These are phyloP conservation scores for Bombus fervidus DNA, from an alignment of 1,140 invertebrate species.

Conservation along the genomic window DNA sequence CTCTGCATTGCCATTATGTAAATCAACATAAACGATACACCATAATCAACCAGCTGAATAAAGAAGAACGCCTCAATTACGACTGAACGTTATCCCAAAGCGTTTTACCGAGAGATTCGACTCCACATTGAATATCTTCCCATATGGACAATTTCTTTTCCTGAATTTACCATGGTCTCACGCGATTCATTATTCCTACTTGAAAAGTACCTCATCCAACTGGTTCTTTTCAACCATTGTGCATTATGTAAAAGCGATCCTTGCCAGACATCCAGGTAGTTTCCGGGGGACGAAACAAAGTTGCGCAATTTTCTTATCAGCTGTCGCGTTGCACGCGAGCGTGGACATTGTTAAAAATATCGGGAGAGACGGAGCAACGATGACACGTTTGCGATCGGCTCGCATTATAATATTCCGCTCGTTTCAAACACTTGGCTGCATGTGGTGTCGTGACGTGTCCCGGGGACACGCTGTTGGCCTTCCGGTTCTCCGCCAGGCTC, in stretches of 20 bases:
- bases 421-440: constrained; percentile 26
- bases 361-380: background rate
- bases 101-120: background rate
- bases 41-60: background rate
- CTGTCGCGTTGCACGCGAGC: constrained; percentile 28
- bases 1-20: background rate
- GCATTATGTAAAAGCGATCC: background rate
- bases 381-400: background rate
- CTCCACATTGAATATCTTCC: background rate
- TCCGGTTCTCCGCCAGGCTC: background rate
- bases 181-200: constrained; percentile 19
- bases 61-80: background rate
- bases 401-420: constrained; percentile 45
- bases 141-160: background rate
- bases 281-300: constrained; percentile 39
- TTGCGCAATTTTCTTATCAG: constrained; percentile 48
- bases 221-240: background rate
- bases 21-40: background rate
- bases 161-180: background rate
- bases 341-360: constrained; percentile 8
- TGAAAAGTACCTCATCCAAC: constrained; percentile 14
- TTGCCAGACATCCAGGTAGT: background rate
- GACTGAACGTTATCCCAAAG: background rate
- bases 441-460: constrained; percentile 16
- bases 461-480: background rate